Conservation (phyloP, 2,888 invertebrate genomes). For the Netelia inedita region DNA sequence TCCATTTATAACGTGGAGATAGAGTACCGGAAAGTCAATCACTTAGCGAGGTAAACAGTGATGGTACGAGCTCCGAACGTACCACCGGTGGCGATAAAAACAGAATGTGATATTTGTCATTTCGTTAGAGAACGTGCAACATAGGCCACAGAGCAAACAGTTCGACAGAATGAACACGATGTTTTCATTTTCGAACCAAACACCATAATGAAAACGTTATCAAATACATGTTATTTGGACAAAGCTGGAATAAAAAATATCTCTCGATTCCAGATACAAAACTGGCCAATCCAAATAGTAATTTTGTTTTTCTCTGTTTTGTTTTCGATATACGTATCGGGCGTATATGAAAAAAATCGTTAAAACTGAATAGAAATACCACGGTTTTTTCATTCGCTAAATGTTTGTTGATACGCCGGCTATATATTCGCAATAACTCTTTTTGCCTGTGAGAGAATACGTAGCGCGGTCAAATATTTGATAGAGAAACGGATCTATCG, state of each 20-base stretch:
- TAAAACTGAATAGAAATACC: neutral
- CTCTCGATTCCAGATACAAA: conserved; percentile 10
- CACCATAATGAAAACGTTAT: conserved; percentile 15
- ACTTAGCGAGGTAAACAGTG: conserved; percentile 67
- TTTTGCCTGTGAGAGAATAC: neutral
- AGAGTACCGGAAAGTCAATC: conserved; percentile 65
- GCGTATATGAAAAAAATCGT: conserved; percentile 28
- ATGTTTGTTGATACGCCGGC: conserved; percentile 37
- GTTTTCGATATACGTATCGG: conserved; percentile 17
- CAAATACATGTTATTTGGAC: conserved; percentile 26
- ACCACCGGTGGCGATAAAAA: conserved; percentile 1
- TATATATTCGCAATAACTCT: conserved; percentile 36
- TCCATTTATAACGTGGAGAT: conserved; percentile 36
- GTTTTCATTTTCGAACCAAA: conserved; percentile 17
- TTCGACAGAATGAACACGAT: neutral
- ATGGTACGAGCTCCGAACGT: neutral
- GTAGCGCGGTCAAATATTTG: conserved; percentile 33
- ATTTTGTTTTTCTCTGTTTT: neutral
- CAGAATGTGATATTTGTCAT: neutral
- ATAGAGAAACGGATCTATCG: conserved; percentile 6
- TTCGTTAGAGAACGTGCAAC: neutral
- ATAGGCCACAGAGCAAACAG: conserved; percentile 5
- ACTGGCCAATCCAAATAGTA: neutral
- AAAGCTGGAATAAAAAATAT: conserved; percentile 5
- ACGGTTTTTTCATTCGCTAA: conserved; percentile 17